phyloP scores from a whole-genome alignment of 2,113 vertebrate genomes.

The Bubo bubo region DNA sequence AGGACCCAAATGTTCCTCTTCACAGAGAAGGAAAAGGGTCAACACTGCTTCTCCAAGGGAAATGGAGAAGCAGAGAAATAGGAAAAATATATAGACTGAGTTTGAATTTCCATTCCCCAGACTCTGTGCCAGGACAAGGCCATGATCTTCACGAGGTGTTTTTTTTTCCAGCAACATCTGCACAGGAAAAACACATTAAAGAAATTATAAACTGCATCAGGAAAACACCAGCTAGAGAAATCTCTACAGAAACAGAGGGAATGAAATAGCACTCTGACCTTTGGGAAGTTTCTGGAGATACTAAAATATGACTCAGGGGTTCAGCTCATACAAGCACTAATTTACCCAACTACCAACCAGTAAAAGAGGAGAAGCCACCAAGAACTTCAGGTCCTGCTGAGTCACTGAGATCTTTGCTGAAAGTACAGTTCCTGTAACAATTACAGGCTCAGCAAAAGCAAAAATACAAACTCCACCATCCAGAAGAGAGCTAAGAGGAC shows the following conservation, averaged over 20 bases:
- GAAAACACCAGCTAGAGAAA: not conserved
- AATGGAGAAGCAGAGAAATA: not conserved
- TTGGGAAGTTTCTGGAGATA: not conserved
- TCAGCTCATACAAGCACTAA: not conserved
- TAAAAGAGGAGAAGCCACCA: not conserved
- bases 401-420: not conserved
- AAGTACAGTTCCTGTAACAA: accelerated
- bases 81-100: not conserved
- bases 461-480: accelerated
- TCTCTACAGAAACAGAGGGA: not conserved
- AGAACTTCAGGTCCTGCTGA: not conserved
- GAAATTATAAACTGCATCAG: not conserved
- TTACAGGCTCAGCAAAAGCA: not conserved
- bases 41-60: not conserved
- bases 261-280: not conserved
- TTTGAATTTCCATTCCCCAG: not conserved
- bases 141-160: not conserved
- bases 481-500: not conserved
- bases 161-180: conserved; percentile 34
- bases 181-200: not conserved
- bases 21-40: not conserved
- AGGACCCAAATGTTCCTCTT: not conserved
- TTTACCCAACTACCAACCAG: not conserved
- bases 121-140: not conserved
- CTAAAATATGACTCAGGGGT: not conserved